A percentile compares a stretch with the other conserved stretches of the same genome.
phyloP scores from a whole-genome alignment of 2,113 vertebrate genomes.

The Trachemys scripta region DNA sequence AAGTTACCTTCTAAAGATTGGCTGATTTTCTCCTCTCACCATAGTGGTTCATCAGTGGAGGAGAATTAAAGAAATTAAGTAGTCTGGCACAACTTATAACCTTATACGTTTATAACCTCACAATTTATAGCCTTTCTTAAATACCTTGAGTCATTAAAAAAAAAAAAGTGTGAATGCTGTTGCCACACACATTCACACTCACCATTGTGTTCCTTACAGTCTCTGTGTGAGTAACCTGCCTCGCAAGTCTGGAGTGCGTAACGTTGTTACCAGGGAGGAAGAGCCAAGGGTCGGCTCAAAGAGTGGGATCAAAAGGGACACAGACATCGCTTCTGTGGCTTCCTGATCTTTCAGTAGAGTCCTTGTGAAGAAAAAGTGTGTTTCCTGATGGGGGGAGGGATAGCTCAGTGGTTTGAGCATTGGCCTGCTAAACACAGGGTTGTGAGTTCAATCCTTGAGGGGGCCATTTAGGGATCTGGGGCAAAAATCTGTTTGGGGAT shows the following conservation, averaged over 20 bases:
- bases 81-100: not conserved
- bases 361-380: not conserved
- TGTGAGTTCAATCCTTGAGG: no score
- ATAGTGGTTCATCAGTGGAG: not conserved
- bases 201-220: rapidly evolving
- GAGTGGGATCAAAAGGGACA: rapidly evolving
- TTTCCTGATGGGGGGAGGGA: not conserved
- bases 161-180: not conserved
- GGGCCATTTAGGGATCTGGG: no score
- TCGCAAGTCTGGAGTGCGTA: not conserved
- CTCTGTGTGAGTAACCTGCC: not conserved
- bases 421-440: no score
- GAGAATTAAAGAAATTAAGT: not conserved
- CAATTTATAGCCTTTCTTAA: not conserved
- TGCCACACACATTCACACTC: not conserved
- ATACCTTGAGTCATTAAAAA: not conserved
- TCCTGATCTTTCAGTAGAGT: not conserved
- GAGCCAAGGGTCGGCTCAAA: not conserved
- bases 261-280: not conserved
- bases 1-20: not conserved
- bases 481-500: no score
- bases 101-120: not conserved
- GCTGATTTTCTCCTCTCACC: not conserved
- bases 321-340: not conserved
- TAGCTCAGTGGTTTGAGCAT: no score